Conservation (phyloP, 2,797 vertebrate genomes). For the Onychomys leucogaster region DNA sequence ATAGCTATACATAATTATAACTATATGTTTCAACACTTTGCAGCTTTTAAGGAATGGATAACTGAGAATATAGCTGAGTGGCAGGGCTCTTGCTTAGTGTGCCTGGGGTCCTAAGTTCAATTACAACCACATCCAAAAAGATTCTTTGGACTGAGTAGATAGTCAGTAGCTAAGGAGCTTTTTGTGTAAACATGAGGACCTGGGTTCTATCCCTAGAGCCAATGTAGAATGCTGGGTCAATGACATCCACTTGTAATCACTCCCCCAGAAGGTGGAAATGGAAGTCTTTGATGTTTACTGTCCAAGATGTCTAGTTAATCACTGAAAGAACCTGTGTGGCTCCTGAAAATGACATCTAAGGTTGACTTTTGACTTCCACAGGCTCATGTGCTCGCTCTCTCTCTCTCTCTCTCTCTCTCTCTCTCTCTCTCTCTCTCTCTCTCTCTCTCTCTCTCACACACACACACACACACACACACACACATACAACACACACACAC, state of each 20-base stretch:
- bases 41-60: conserved; percentile 17
- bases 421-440: too few species aligned
- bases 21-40: neutral
- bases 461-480: neutral
- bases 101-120: too few species aligned
- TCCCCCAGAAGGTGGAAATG: neutral
- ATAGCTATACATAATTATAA: neutral
- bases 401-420: too few species aligned
- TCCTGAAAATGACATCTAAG: neutral
- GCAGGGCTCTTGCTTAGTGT: neutral
- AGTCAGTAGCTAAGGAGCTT: neutral
- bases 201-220: neutral
- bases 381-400: too few species aligned
- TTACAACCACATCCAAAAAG: neutral
- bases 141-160: neutral
- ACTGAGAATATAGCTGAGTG: neutral
- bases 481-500: neutral
- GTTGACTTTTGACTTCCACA: neutral
- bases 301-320: neutral
- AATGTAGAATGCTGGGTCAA: too few species aligned
- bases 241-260: neutral
- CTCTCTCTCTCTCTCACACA: neutral
- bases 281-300: neutral
- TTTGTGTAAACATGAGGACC: neutral
- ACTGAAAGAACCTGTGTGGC: neutral